These are phyloP conservation scores for Phaethornis superciliosus DNA, from an alignment of 2,113 vertebrate genomes.

Conservation along the genomic window DNA sequence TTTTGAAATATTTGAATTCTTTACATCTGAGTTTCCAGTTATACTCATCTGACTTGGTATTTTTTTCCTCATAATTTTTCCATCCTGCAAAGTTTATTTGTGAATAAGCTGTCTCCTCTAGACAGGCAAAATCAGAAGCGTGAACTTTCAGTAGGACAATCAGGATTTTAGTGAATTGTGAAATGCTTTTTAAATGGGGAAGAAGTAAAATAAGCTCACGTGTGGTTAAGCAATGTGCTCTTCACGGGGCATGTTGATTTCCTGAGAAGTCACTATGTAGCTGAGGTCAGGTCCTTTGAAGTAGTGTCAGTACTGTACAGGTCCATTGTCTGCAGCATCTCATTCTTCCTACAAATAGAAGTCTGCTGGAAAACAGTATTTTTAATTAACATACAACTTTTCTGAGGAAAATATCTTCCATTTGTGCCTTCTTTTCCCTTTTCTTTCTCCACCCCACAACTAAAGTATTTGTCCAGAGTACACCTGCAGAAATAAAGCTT, in stretches of 20 bases:
- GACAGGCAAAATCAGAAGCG: not conserved
- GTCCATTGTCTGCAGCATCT: not conserved
- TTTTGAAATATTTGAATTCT: conserved; percentile 54
- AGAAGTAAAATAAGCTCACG: not conserved
- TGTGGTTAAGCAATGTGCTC: not conserved
- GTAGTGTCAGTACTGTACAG: not conserved
- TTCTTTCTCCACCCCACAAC: not conserved
- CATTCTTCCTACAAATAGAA: not conserved
- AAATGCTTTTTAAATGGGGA: not conserved
- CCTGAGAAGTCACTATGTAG: not conserved
- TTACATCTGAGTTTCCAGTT: conserved; percentile 33
- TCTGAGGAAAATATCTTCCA: not conserved
- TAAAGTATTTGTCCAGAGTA: not conserved
- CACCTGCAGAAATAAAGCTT: not conserved
- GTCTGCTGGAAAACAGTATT: not conserved
- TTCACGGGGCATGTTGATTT: not conserved
- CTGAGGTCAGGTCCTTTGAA: not conserved
- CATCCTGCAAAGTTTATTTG: not conserved
- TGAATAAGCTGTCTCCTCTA: not conserved
- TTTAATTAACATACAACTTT: not conserved
- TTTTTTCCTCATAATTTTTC: conserved; percentile 5
- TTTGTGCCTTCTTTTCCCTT: not conserved
- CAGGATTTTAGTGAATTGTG: not conserved
- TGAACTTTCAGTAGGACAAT: not conserved
- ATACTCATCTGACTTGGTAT: conserved; percentile 39